A percentile compares a stretch with the other conserved stretches of the same genome.
These are phyloP conservation scores for Xanthia togata DNA, from an alignment of 2,888 invertebrate species.

Conservation along the genomic window DNA sequence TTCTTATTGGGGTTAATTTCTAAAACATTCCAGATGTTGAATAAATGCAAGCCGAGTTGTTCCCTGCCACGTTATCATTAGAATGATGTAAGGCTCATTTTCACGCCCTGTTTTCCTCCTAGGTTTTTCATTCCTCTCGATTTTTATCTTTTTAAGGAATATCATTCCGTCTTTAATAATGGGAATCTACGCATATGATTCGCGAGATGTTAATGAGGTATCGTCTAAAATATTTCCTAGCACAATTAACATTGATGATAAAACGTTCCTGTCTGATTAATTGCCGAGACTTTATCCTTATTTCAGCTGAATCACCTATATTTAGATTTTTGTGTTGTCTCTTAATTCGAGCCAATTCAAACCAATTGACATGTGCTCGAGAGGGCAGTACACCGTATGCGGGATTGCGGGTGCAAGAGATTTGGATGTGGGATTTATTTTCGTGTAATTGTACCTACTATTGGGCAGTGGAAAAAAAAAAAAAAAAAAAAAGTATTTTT, in stretches of 20 bases:
- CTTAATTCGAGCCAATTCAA: constrained; percentile 86
- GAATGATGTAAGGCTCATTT: constrained; percentile 4
- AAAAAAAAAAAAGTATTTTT: too few species aligned
- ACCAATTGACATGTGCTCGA: constrained; percentile 81
- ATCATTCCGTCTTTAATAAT: not conserved
- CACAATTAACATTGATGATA: constrained; percentile 4
- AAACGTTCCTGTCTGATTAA: constrained; percentile 20
- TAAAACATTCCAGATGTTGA: not conserved
- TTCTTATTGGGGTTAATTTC: not conserved
- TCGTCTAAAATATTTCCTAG: constrained; percentile 40
- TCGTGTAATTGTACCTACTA: constrained; percentile 4
- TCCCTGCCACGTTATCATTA: not conserved
- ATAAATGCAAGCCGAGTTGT: not conserved
- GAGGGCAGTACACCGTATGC: constrained; percentile 62
- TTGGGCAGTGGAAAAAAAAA: too few species aligned
- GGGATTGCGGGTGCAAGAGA: constrained; percentile 47
- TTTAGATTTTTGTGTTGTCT: constrained; percentile 71
- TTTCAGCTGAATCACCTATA: constrained; percentile 70
- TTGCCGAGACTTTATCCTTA: constrained; percentile 75
- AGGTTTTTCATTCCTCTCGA: not conserved
- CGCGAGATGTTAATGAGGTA: constrained; percentile 7
- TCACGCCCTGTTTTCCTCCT: not conserved
- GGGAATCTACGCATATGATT: not conserved
- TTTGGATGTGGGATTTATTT: constrained; percentile 61
- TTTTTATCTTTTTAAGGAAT: constrained; percentile 17